Base-by-base conservation (phyloP, 2,888 invertebrate species). In the Elysia crispata region DNA sequence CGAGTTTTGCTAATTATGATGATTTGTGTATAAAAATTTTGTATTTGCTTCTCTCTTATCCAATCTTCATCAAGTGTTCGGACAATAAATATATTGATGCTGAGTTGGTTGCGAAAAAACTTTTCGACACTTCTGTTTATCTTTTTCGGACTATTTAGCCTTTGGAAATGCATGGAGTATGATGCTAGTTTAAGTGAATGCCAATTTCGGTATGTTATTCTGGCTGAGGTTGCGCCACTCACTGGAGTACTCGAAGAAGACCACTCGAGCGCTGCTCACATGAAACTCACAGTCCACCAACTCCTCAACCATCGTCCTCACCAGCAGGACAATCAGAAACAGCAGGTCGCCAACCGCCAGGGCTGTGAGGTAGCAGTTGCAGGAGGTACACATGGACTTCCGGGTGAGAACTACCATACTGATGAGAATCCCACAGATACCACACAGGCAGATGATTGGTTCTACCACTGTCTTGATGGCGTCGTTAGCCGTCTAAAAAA, bases 331-430 rank as follows among this genome's bases (percentile, higher is more conserved):
- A 0, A 89, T 60, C 8, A 91, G 85, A 76, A 90, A 90, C 3
- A 88, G 77, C 30, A 91, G 82, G 83, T 91, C 91, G 0, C 90
- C 87, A 1, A 88, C 84, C 1, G 91, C 88, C 23, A 91, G 80
- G 0, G 89, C 89, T n/a, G 87, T 89, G 23, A 91, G 84, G 80
- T 91, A 91, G 76, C 88, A 88, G 85, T 91, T 91, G 8, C 91
- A 91, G 0, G 90, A 91, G 8, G 91, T 91, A 72, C 86, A 86
- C 91, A 91, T 91, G 74, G 87, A 87, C 81, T 91, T 91, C 6
- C 88, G 84, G 67, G 89, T 90, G 13, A 91, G 84, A 5, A 91
- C 90, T 28, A 91, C 86, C 50, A 91, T 86, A 0, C 91, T 91
- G 5, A 91, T 78, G 11, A 89, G 81, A 20, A 90, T 91, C 5